A percentile compares a stretch with the other conserved stretches of the same genome.
phyloP scores from a whole-genome alignment of 2,797 vertebrate genomes.

The Clarias fuscus region DNA sequence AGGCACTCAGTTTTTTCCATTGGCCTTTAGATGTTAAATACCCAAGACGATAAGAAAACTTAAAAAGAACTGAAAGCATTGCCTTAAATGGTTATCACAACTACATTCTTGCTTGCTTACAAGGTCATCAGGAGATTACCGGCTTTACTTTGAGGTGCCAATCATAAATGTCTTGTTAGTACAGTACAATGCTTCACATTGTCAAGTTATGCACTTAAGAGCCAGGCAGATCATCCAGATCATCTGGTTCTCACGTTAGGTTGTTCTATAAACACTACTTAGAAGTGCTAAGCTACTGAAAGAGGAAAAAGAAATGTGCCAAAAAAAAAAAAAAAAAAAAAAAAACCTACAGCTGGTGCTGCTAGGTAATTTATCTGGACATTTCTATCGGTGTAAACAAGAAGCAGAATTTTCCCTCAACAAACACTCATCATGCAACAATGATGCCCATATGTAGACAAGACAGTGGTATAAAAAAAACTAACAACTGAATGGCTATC shows the following conservation, averaged over 20 bases:
- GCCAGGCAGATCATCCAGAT: constrained; percentile 19
- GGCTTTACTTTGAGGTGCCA: not conserved
- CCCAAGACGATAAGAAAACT: not conserved
- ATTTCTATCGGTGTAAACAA: not conserved
- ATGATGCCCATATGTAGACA: not conserved
- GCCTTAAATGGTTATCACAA: not conserved
- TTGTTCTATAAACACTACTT: not conserved
- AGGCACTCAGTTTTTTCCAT: not conserved
- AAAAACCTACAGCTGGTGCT: not conserved
- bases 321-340: not conserved
- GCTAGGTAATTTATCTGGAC: not conserved
- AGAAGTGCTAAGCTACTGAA: not conserved
- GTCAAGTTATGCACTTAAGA: not conserved
- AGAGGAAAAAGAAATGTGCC: not conserved
- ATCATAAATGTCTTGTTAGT: not conserved
- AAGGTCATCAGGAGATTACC: not conserved
- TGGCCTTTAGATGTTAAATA: not conserved
- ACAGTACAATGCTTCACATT: constrained; percentile 1
- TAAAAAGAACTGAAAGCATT: not conserved
- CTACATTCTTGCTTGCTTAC: not conserved
- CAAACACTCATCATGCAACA: not conserved
- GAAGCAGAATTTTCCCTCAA: not conserved
- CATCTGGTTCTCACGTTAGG: not conserved
- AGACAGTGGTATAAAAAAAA: too few species aligned
- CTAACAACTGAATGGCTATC: not conserved